phyloP scores from a whole-genome alignment of 2,888 invertebrate genomes.

The Colostygia pectinataria region DNA sequence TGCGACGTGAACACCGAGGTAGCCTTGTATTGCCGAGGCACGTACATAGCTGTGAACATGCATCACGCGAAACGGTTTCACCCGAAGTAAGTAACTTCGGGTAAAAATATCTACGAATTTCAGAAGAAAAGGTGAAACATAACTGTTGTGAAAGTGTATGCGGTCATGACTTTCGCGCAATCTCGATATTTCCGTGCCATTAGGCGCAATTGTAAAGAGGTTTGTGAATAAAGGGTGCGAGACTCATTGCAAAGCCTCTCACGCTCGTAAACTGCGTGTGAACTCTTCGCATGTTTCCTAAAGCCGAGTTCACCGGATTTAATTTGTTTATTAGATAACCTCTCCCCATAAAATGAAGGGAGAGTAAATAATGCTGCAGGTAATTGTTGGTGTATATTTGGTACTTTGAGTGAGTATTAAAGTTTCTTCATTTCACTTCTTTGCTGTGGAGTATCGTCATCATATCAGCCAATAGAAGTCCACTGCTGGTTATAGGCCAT shows the following conservation, averaged over 20 bases:
- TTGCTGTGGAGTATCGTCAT: too few species aligned
- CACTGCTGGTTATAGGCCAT: too few species aligned
- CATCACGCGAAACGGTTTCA: neutral
- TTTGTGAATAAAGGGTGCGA: conserved; percentile 41
- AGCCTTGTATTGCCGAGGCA: conserved; percentile 9
- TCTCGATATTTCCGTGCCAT: conserved; percentile 52
- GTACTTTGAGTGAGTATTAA: too few species aligned
- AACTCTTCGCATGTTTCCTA: conserved; percentile 25
- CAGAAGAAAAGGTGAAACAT: conserved; percentile 21
- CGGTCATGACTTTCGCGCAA: conserved; percentile 39
- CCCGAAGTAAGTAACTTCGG: neutral
- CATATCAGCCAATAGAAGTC: too few species aligned
- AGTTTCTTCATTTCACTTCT: too few species aligned
- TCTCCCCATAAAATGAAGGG: too few species aligned
- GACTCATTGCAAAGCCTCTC: conserved; percentile 34
- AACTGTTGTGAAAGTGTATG: conserved; percentile 20
- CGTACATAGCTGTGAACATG: neutral
- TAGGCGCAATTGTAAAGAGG: conserved; percentile 48
- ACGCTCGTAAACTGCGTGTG: conserved; percentile 29
- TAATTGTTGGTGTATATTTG: neutral
- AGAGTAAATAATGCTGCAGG: neutral
- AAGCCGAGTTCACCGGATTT: conserved; percentile 6
- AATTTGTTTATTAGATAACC: too few species aligned
- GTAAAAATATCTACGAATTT: conserved; percentile 8
- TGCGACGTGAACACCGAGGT: conserved; percentile 33